phyloP scores from a whole-genome alignment of 2,797 vertebrate genomes.

The Sandelia bainsii region DNA sequence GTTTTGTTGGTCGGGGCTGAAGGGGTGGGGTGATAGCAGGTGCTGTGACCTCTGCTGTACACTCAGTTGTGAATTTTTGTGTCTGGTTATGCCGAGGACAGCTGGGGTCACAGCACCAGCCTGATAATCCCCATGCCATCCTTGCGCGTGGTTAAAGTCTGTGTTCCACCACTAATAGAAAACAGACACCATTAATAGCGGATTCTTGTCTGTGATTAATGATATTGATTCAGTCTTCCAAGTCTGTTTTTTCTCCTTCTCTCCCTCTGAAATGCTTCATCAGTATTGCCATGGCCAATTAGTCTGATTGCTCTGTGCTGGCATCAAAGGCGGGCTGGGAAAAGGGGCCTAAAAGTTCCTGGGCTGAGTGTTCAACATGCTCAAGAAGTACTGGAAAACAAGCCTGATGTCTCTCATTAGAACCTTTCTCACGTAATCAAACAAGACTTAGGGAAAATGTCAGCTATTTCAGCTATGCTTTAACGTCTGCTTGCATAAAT shows the following conservation, averaged over 20 bases:
- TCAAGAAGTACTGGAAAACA: slow-evolving; percentile 74
- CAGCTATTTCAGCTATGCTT: slow-evolving; percentile 79
- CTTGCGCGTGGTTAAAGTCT: slow-evolving; percentile 63
- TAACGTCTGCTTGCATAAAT: slow-evolving; percentile 69
- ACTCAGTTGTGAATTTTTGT: slow-evolving; percentile 53
- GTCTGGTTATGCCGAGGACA: slow-evolving; percentile 72
- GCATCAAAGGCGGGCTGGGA: slow-evolving; percentile 81
- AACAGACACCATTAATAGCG: slow-evolving; percentile 85
- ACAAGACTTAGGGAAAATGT: slow-evolving; percentile 76
- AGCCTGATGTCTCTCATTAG: slow-evolving; percentile 80
- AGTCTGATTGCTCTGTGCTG: slow-evolving; percentile 84
- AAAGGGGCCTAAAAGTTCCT: slow-evolving; percentile 69
- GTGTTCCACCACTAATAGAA: slow-evolving; percentile 78
- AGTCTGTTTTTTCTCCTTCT: slow-evolving; percentile 78
- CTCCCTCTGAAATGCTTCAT: slow-evolving; percentile 82
- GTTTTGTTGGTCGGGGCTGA: background rate
- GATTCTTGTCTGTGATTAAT: slow-evolving; percentile 86
- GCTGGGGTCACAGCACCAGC: slow-evolving; percentile 62
- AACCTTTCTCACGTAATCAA: slow-evolving; percentile 78
- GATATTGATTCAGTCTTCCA: slow-evolving; percentile 87
- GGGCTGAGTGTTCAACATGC: slow-evolving; percentile 67
- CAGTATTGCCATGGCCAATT: slow-evolving; percentile 86
- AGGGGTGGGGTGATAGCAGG: background rate
- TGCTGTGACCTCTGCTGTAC: slow-evolving; percentile 39
- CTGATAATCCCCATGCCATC: slow-evolving; percentile 64